Evolutionary conservation across 2,888 invertebrate genomes (phyloP).

Genomic region (Litoditis marina): DNA sequence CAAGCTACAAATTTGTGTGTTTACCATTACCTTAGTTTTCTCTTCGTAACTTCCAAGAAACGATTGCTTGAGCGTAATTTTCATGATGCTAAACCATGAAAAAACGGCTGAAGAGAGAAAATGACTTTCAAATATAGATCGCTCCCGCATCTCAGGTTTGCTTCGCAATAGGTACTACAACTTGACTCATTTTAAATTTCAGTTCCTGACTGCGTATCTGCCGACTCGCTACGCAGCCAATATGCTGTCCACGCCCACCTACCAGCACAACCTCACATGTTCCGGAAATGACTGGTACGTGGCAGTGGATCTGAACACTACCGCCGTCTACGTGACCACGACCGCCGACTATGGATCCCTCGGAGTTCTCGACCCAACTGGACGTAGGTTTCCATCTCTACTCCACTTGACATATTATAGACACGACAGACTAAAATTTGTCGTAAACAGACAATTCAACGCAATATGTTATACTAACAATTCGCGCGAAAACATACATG

Average conservation of each 20-base stretch:
- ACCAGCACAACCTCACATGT: conserved; percentile 25
- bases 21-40: background rate
- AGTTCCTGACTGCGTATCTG: conserved; percentile 31
- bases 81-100: too few relatives aligned
- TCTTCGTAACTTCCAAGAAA: too few relatives aligned
- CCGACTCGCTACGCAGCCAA: conserved; percentile 36
- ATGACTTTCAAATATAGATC: too few relatives aligned
- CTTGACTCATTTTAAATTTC: conserved; percentile 3
- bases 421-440: too few relatives aligned
- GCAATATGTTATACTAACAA: too few relatives aligned
- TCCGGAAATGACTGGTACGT: conserved; percentile 27
- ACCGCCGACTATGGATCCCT: conserved; percentile 28
- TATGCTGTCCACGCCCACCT: conserved; percentile 39
- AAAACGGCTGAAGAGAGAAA: too few relatives aligned
- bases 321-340: conserved; percentile 33
- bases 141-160: background rate
- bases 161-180: background rate
- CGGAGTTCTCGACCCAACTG: conserved; percentile 25
- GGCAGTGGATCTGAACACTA: conserved; percentile 38
- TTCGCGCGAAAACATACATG: too few relatives aligned
- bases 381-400: too few relatives aligned
- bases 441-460: too few relatives aligned
- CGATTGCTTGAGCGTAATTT: too few relatives aligned
- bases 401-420: too few relatives aligned
- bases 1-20: too few relatives aligned